These are phyloP conservation scores for Reticulitermes lucifugus DNA, from an alignment of 2,888 invertebrate genomes.

Conservation along the genomic window DNA sequence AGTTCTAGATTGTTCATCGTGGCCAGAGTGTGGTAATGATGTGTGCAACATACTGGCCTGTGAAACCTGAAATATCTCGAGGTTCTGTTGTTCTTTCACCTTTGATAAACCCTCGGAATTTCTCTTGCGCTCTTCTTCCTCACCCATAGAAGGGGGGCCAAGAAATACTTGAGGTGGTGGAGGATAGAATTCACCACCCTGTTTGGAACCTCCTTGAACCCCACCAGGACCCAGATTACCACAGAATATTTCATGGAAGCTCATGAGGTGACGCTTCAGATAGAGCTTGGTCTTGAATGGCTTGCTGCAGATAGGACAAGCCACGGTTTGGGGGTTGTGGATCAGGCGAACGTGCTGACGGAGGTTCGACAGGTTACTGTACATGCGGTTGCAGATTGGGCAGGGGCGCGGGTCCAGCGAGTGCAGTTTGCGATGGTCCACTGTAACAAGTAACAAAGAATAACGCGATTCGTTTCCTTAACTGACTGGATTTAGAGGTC, in stretches of 20 bases:
- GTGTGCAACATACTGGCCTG: not conserved
- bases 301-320: conserved; percentile 72
- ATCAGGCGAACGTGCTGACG: conserved; percentile 75
- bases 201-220: conserved; percentile 17
- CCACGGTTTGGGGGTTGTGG: conserved; percentile 73
- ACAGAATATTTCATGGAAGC: conserved; percentile 64
- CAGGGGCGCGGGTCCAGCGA: conserved; percentile 71
- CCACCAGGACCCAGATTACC: not conserved
- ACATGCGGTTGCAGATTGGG: conserved; percentile 73
- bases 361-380: conserved; percentile 74
- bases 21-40: not conserved
- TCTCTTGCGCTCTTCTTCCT: conserved; percentile 21
- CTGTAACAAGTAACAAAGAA: conserved; percentile 60
- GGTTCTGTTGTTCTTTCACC: conserved; percentile 17
- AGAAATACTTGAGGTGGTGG: conserved; percentile 47
- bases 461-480: conserved; percentile 2
- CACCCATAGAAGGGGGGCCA: conserved; percentile 1
- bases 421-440: conserved; percentile 66
- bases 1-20: not conserved
- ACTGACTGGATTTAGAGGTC: conserved; percentile 8
- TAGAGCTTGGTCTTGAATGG: conserved; percentile 74
- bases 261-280: conserved; percentile 71
- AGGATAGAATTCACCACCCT: conserved; percentile 28
- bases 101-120: conserved; percentile 10
- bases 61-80: conserved; percentile 26